A percentile compares a stretch with the other conserved stretches of the same genome.
Evolutionary conservation across 2,888 invertebrate species (phyloP).

Genomic region (Saturnia pavonia): DNA sequence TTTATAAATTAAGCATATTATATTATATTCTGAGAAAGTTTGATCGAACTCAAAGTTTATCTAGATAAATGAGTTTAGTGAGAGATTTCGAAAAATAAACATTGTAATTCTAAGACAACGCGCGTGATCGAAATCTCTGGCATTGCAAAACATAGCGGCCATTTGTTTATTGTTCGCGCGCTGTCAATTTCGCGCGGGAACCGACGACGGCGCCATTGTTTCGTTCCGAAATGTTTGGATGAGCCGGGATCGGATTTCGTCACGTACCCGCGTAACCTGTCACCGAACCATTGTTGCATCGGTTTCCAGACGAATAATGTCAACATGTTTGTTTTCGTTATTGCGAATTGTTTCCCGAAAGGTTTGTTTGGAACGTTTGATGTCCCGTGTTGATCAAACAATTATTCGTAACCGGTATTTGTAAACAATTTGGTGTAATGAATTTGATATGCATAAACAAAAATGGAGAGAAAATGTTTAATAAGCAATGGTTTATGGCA

Average conservation of each 20-base stretch:
- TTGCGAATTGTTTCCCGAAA: conserved; percentile 39
- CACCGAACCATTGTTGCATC: conserved; percentile 50
- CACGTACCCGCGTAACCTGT: conserved; percentile 46
- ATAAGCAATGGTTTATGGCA: not conserved
- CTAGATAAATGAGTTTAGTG: not conserved
- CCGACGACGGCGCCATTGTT: conserved; percentile 46
- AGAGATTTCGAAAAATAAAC: conserved; percentile 2
- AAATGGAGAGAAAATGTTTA: conserved; percentile 6
- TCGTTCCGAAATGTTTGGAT: conserved; percentile 42
- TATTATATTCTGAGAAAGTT: no score
- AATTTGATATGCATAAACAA: conserved; percentile 8
- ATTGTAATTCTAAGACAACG: conserved; percentile 1
- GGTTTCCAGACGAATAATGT: conserved; percentile 32
- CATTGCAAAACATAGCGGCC: conserved; percentile 19
- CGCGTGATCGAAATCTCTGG: conserved; percentile 9
- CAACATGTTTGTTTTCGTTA: conserved; percentile 51
- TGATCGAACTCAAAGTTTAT: no score
- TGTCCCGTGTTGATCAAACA: conserved; percentile 22
- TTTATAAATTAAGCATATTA: no score
- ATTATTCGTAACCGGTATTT: conserved; percentile 16
- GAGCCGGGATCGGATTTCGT: conserved; percentile 59
- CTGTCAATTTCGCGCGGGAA: conserved; percentile 36
- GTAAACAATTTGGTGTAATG: conserved; percentile 19
- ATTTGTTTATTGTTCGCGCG: conserved; percentile 21
- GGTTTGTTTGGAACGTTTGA: conserved; percentile 27